phyloP scores from a whole-genome alignment of 1,140 invertebrate species.

The Cephus cinctus region DNA sequence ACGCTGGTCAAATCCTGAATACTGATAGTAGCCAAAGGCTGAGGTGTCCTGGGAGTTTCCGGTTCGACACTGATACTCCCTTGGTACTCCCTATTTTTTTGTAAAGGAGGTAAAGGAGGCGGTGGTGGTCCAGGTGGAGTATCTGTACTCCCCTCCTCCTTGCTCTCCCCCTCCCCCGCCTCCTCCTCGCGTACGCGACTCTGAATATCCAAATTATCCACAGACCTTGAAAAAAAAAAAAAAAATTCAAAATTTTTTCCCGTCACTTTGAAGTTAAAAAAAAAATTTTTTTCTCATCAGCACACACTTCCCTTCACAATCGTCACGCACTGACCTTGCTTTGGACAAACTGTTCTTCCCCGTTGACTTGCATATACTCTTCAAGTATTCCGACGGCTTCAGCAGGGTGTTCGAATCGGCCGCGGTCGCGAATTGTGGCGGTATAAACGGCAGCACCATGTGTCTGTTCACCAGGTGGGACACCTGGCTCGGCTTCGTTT shows the following conservation, averaged over 20 bases:
- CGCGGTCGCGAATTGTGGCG: constrained; percentile 77
- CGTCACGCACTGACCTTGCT: constrained; percentile 40
- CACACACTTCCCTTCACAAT: background rate
- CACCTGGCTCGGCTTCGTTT: constrained; percentile 45
- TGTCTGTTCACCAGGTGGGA: constrained; percentile 75
- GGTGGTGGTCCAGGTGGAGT: constrained; percentile 53
- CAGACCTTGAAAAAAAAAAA: constrained; percentile 30
- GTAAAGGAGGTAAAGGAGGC: constrained; percentile 56
- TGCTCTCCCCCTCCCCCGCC: constrained; percentile 16
- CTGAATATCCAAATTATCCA: constrained; percentile 53
- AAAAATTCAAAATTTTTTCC: constrained; percentile 10
- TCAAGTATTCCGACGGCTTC: constrained; percentile 88
- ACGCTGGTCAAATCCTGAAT: constrained; percentile 84
- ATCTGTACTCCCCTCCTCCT: constrained; percentile 27
- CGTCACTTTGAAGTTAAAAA: background rate
- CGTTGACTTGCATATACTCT: constrained; percentile 68
- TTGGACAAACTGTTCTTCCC: constrained; percentile 45
- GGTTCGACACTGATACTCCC: constrained; percentile 19
- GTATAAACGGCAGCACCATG: constrained; percentile 82
- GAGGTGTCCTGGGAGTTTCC: constrained; percentile 57
- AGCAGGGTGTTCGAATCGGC: constrained; percentile 76
- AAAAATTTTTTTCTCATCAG: background rate
- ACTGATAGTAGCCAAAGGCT: constrained; percentile 79
- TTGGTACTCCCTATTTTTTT: constrained; percentile 13
- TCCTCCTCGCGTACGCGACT: constrained; percentile 20